phyloP scores from a whole-genome alignment of 2,113 vertebrate species.

The Pristiophorus japonicus region DNA sequence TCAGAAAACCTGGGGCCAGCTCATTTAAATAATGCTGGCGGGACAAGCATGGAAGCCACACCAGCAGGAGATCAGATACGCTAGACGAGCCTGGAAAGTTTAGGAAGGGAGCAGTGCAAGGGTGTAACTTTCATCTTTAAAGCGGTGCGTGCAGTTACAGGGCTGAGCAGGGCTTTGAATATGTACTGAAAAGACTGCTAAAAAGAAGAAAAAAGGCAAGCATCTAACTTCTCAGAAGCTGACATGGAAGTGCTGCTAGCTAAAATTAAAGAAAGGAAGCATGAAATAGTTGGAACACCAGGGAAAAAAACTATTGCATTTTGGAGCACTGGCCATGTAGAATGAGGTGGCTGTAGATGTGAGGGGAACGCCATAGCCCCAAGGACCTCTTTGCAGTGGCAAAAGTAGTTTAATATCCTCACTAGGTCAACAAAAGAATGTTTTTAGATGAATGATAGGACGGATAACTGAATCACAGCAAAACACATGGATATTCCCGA shows the following conservation, averaged over 20 bases:
- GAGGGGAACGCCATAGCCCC: background rate
- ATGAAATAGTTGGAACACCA: background rate
- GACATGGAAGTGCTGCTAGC: background rate
- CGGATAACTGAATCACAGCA: background rate
- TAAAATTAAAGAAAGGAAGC: background rate
- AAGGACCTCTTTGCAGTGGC: background rate
- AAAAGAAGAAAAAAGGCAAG: too few species aligned
- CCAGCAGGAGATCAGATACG: background rate
- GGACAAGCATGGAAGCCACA: background rate
- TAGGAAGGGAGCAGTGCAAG: background rate
- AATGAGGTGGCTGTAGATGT: background rate
- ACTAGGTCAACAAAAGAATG: background rate
- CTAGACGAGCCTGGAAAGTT: background rate
- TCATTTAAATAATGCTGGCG: background rate
- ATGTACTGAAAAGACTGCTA: background rate
- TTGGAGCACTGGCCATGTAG: background rate
- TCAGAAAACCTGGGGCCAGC: background rate
- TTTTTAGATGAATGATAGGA: background rate
- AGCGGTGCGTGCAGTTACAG: background rate
- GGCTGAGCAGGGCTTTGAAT: background rate
- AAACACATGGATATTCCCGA: background rate
- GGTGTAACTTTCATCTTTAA: background rate
- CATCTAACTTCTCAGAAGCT: background rate
- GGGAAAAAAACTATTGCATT: background rate
- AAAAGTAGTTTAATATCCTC: background rate